Evolutionary conservation across 2,113 vertebrate genomes (phyloP).

Genomic region (Etia nguti): DNA sequence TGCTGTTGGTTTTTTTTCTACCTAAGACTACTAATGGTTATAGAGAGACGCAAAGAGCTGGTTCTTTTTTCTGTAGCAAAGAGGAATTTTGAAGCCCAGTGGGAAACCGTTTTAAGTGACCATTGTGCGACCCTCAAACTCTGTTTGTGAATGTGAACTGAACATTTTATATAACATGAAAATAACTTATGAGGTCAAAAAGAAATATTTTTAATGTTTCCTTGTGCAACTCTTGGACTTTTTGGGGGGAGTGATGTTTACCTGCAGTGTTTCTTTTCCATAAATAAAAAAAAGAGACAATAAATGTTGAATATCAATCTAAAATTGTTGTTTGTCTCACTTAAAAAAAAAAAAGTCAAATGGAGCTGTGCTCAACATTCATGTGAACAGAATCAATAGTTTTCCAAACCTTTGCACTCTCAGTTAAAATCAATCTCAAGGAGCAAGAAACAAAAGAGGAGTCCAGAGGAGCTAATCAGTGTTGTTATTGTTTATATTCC

Average conservation of each 20-base stretch:
- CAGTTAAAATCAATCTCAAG: slow-evolving; percentile 3
- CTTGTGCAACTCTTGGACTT: slow-evolving; percentile 63
- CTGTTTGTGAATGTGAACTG: slow-evolving; percentile 82
- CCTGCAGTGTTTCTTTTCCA: slow-evolving; percentile 59
- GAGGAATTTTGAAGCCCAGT: slow-evolving; percentile 1
- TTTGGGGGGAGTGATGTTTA: slow-evolving; percentile 21
- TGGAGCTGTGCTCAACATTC: not conserved
- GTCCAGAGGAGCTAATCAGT: not conserved
- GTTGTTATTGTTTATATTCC: not conserved
- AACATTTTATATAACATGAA: slow-evolving; percentile 79
- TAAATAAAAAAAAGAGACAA: slow-evolving; percentile 32
- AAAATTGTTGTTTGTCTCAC: not conserved
- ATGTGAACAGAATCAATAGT: not conserved
- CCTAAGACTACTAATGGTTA: not conserved
- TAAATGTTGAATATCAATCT: slow-evolving; percentile 37
- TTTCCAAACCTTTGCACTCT: not conserved
- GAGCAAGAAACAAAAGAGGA: not conserved
- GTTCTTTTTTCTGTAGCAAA: slow-evolving; percentile 28
- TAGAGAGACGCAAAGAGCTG: not conserved
- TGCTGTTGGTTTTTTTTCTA: slow-evolving; percentile 6
- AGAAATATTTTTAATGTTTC: slow-evolving; percentile 81
- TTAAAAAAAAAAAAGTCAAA: not conserved
- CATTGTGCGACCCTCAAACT: slow-evolving; percentile 46
- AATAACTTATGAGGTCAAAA: slow-evolving; percentile 71
- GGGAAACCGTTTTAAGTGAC: slow-evolving; percentile 44